These are phyloP conservation scores for Aphelinus certus DNA, from an alignment of 1,140 invertebrate genomes.

Conservation along the genomic window DNA sequence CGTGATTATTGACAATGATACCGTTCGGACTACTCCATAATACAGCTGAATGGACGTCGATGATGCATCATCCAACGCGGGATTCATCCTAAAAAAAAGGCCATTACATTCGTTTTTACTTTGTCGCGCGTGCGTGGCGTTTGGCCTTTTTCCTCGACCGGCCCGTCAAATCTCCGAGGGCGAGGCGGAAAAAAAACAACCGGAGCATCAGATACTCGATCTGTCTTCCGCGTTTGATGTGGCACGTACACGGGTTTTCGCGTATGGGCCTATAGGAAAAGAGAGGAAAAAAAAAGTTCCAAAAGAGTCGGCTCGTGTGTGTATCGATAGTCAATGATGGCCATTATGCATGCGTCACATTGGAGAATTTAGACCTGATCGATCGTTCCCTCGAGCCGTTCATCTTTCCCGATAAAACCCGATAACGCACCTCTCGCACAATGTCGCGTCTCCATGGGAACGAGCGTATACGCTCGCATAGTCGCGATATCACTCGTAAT, in stretches of 20 bases:
- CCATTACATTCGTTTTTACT: slow-evolving; percentile 18
- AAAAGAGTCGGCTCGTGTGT: slow-evolving; percentile 22
- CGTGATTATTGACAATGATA: no score
- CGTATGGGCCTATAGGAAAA: not conserved
- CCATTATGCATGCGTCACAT: slow-evolving; percentile 50
- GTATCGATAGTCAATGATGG: slow-evolving; percentile 49
- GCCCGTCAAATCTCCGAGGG: slow-evolving; percentile 14
- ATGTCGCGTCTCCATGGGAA: no score
- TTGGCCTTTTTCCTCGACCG: not conserved
- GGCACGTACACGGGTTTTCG: slow-evolving; percentile 18
- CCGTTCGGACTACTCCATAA: no score
- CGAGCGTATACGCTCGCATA: no score
- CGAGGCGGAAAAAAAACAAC: slow-evolving; percentile 5
- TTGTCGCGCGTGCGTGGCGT: not conserved
- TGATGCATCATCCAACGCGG: no score
- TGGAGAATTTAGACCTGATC: slow-evolving; percentile 47
- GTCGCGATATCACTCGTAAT: no score
- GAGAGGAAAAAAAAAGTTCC: slow-evolving; percentile 1
- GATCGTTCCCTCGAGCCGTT: slow-evolving; percentile 38
- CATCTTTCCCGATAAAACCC: no score
- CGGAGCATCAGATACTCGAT: slow-evolving; percentile 14
- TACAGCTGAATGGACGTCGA: no score
- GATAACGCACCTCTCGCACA: no score
- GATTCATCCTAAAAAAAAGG: not conserved
- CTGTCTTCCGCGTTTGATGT: slow-evolving; percentile 30